phyloP scores from a whole-genome alignment of 1,140 invertebrate genomes.

The Plutomurus gul region DNA sequence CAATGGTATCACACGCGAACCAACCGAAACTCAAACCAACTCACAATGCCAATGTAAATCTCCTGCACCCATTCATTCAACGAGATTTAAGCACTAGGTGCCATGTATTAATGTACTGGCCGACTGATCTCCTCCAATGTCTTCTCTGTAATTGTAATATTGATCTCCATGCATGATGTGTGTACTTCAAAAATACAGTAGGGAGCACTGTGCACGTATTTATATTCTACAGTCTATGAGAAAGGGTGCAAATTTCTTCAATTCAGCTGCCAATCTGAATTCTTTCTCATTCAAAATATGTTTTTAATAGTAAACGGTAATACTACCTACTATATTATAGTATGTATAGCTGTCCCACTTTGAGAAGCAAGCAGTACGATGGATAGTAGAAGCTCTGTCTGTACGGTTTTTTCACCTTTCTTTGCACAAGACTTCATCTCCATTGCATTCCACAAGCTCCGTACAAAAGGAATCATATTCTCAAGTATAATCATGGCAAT shows the following conservation, averaged over 20 bases:
- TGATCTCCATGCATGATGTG: constrained; percentile 13
- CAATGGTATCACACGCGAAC: constrained; percentile 39
- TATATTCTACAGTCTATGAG: background rate
- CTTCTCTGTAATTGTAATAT: background rate
- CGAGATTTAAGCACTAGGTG: background rate
- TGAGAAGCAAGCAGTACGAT: background rate
- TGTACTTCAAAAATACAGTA: background rate
- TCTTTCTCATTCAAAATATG: background rate
- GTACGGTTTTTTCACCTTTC: constrained; percentile 17
- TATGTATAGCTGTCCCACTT: background rate
- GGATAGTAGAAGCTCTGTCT: too few species aligned
- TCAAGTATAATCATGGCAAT: constrained; percentile 38
- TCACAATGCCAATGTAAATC: constrained; percentile 16
- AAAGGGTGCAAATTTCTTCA: constrained; percentile 51
- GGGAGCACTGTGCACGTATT: constrained; percentile 1
- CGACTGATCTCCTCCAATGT: background rate
- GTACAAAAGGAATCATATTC: constrained; percentile 40
- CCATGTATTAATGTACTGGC: background rate
- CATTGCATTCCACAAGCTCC: constrained; percentile 11
- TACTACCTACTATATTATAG: too few species aligned
- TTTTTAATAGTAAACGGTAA: too few species aligned
- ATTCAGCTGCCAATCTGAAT: constrained; percentile 52
- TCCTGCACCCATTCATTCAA: constrained; percentile 22
- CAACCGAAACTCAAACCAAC: constrained; percentile 2
- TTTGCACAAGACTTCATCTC: background rate